Conservation (phyloP, 2,797 vertebrate genomes). For the Danio tinwini region DNA sequence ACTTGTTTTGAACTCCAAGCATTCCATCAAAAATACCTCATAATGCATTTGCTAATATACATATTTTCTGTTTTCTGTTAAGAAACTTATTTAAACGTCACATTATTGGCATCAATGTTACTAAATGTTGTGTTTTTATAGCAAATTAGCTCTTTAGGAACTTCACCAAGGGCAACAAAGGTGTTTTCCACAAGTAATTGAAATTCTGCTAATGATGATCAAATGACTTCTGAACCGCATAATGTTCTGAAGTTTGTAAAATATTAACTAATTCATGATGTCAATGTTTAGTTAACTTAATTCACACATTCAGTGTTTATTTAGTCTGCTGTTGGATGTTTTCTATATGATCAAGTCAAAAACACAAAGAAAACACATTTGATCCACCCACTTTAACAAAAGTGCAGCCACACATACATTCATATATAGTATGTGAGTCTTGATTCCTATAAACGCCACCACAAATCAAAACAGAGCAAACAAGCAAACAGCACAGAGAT, state of each 20-base stretch:
- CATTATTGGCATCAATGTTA: neutral
- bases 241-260: neutral
- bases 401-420: neutral
- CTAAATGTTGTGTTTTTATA: neutral
- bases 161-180: neutral
- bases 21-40: neutral
- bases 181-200: too few species aligned
- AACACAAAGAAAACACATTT: neutral
- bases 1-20: neutral
- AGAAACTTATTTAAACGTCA: neutral
- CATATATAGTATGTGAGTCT: neutral
- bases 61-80: neutral
- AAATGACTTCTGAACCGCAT: neutral
- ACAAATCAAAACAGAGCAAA: neutral
- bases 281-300: neutral
- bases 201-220: neutral
- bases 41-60: neutral
- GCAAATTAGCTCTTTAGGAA: neutral
- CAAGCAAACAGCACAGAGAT: neutral
- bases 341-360: neutral
- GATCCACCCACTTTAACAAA: neutral
- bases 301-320: neutral
- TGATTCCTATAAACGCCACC: neutral
- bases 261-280: neutral
- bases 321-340: neutral